phyloP scores from a whole-genome alignment of 2,797 vertebrate genomes.

The Schizopygopsis malacanthus region DNA sequence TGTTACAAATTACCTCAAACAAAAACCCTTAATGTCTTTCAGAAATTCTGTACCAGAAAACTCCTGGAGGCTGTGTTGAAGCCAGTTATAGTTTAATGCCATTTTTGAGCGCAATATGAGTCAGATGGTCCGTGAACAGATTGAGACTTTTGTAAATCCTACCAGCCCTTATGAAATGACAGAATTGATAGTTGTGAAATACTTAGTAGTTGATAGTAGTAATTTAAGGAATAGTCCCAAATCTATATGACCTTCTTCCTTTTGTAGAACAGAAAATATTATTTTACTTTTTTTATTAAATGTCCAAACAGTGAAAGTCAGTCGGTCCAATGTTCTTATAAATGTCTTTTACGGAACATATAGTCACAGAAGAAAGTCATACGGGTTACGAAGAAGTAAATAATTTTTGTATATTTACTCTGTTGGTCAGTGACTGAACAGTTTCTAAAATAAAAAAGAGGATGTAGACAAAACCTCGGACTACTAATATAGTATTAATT shows the following conservation, averaged over 20 bases:
- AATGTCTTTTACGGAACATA: not conserved
- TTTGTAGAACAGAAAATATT: not conserved
- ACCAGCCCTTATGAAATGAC: slow-evolving; percentile 1
- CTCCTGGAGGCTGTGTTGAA: slow-evolving; percentile 1
- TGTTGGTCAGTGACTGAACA: not conserved
- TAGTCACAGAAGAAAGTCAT: not conserved
- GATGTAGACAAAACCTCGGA: slow-evolving; percentile 14
- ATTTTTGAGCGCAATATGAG: not conserved
- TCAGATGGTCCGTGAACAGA: slow-evolving; percentile 1
- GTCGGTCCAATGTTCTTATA: not conserved
- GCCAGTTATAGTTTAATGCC: not conserved
- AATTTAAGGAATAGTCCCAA: not conserved
- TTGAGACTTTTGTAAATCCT: not conserved
- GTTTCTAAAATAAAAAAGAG: not conserved
- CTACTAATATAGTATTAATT: not conserved
- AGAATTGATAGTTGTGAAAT: not conserved
- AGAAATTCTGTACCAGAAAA: not conserved
- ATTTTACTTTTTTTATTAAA: not conserved
- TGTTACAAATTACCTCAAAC: not conserved
- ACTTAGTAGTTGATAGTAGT: not conserved
- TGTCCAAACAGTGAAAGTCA: not conserved
- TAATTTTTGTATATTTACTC: not conserved
- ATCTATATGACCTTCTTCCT: not conserved
- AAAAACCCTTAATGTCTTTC: not conserved
- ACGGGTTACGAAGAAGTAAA: not conserved